Evolutionary conservation across 2,888 invertebrate species (phyloP).

Genomic region (Taenaris catops): DNA sequence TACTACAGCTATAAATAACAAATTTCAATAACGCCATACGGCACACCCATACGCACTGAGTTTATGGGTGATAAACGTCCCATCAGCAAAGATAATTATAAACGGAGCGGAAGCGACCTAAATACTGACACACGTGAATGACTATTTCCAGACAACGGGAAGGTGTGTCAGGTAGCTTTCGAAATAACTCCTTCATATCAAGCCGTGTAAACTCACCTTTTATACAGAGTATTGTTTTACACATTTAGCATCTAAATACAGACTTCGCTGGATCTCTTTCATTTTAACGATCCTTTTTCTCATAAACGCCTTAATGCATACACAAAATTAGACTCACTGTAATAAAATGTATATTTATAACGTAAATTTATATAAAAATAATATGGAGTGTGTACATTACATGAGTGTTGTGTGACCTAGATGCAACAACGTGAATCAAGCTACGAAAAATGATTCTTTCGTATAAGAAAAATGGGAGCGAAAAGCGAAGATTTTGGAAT

Average conservation of each 20-base stretch:
- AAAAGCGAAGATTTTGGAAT: no score
- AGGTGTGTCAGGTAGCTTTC: slow-evolving; percentile 59
- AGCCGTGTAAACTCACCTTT: slow-evolving; percentile 19
- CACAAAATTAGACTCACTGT: no score
- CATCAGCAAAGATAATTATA: slow-evolving; percentile 64
- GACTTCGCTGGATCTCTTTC: background rate
- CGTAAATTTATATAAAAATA: no score
- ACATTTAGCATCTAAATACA: slow-evolving; percentile 8
- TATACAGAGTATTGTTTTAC: slow-evolving; percentile 4
- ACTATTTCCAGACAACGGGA: slow-evolving; percentile 60
- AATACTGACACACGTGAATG: slow-evolving; percentile 57
- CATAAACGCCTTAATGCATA: no score
- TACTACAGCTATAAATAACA: slow-evolving; percentile 12
- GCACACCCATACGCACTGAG: slow-evolving; percentile 21
- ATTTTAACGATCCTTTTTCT: no score
- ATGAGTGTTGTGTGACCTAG: no score
- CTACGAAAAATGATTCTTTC: no score
- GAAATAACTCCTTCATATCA: slow-evolving; percentile 43
- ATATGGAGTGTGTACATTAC: no score
- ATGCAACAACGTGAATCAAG: no score
- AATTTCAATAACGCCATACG: slow-evolving; percentile 15
- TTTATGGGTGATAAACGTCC: slow-evolving; percentile 45
- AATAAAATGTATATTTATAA: no score
- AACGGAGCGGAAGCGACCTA: slow-evolving; percentile 59
- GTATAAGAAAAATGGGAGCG: no score